These are phyloP conservation scores for human (Homo sapiens) DNA, from an alignment of 2,113 vertebrate species.

Conservation along the genomic window DNA sequence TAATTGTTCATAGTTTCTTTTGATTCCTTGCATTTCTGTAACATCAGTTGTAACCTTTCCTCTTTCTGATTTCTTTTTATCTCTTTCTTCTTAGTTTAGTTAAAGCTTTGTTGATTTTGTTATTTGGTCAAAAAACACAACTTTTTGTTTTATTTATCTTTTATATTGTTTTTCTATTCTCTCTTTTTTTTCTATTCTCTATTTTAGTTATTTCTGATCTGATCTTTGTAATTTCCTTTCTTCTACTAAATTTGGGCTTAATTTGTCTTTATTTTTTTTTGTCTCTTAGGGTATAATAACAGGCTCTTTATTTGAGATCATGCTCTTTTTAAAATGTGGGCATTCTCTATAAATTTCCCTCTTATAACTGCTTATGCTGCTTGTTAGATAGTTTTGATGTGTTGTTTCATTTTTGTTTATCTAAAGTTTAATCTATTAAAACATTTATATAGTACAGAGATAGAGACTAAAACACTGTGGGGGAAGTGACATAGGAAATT, in stretches of 20 bases:
- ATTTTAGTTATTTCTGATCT: neutral
- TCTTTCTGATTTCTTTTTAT: neutral
- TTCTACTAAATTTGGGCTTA: neutral
- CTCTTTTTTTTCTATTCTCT: neutral
- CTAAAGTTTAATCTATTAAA: neutral
- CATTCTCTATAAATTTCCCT: neutral
- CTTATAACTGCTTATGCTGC: neutral
- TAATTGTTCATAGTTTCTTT: neutral
- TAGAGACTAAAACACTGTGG: too few relatives aligned
- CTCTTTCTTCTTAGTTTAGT: neutral
- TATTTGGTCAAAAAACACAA: neutral
- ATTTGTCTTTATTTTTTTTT: neutral
- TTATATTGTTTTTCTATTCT: neutral
- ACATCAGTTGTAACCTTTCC: neutral
- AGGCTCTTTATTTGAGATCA: neutral
- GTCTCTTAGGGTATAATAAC: neutral
- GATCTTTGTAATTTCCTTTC: neutral
- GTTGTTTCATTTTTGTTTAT: neutral
- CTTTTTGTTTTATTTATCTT: neutral
- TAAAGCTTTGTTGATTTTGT: neutral
- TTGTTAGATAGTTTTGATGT: neutral
- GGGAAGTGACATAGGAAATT: too few relatives aligned
- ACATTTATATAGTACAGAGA: too few relatives aligned
- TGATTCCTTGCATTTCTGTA: neutral
- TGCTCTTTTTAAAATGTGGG: neutral